Evolutionary conservation across 2,797 vertebrate species (phyloP).

Genomic region (Phoxinus dragarum): DNA sequence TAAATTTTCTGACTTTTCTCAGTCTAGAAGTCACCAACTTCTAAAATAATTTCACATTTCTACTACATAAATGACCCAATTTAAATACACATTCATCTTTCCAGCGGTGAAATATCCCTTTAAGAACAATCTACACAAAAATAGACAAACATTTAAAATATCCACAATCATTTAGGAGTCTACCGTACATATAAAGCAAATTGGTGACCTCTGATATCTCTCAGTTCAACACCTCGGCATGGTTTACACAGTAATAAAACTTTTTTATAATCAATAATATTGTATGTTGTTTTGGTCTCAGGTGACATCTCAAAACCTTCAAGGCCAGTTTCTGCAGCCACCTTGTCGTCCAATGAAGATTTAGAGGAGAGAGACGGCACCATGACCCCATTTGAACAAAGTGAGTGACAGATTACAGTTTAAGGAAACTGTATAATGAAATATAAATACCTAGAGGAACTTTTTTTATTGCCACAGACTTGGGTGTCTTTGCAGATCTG

Average conservation of each 20-base stretch:
- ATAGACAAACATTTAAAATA: background rate
- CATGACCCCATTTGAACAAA: conserved; percentile 81
- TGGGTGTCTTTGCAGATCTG: background rate
- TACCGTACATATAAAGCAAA: background rate
- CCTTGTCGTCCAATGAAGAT: conserved; percentile 87
- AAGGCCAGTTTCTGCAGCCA: conserved; percentile 83
- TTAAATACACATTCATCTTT: too few relatives aligned
- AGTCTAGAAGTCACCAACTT: too few relatives aligned
- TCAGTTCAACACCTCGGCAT: background rate
- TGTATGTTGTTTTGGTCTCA: conserved; percentile 61
- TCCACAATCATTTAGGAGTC: background rate
- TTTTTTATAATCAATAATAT: background rate
- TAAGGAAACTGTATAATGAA: background rate
- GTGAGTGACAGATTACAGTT: conserved; percentile 69
- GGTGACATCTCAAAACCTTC: conserved; percentile 84
- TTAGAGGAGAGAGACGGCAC: conserved; percentile 80
- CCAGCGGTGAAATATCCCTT: too few relatives aligned
- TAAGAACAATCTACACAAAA: background rate
- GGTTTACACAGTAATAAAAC: background rate
- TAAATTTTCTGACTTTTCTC: too few relatives aligned
- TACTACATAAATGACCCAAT: too few relatives aligned
- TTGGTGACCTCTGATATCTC: background rate
- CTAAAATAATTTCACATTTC: too few relatives aligned
- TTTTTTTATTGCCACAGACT: background rate
- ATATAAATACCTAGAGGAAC: background rate